Conservation (phyloP, 2,113 vertebrate genomes). For the Ochotona princeps region DNA sequence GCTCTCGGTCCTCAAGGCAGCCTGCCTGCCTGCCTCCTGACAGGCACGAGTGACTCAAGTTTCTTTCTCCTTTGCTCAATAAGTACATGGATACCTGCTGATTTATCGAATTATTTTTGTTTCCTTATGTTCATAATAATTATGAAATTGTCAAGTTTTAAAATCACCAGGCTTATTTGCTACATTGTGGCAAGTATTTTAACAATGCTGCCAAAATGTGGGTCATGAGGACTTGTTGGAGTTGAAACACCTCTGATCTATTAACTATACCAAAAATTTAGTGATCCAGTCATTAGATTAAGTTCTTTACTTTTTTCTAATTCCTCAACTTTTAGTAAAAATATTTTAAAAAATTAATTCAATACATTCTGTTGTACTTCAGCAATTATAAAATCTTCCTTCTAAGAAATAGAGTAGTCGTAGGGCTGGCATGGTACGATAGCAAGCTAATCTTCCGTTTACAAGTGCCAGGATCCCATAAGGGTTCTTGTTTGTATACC, state of each 20-base stretch:
- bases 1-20: slow-evolving; percentile 4
- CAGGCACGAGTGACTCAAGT: not conserved
- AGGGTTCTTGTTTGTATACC: no score
- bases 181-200: not conserved
- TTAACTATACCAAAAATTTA: slow-evolving; percentile 15
- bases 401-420: not conserved
- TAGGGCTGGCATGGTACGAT: no score
- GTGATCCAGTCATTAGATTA: not conserved
- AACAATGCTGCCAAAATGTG: not conserved
- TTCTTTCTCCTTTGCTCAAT: not conserved
- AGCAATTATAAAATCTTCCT: not conserved
- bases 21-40: not conserved
- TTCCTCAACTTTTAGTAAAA: no score
- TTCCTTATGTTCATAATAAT: not conserved
- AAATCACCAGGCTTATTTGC: not conserved
- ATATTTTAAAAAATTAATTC: not conserved
- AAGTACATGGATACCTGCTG: not conserved
- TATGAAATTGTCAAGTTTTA: slow-evolving; percentile 41
- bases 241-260: not conserved
- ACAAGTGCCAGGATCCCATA: no score
- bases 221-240: not conserved
- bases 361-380: slow-evolving; percentile 21
- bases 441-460: no score
- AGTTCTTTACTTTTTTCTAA: not conserved
- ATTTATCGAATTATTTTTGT: not conserved